phyloP scores from a whole-genome alignment of 2,113 vertebrate species.

The Chinchilla lanigera region DNA sequence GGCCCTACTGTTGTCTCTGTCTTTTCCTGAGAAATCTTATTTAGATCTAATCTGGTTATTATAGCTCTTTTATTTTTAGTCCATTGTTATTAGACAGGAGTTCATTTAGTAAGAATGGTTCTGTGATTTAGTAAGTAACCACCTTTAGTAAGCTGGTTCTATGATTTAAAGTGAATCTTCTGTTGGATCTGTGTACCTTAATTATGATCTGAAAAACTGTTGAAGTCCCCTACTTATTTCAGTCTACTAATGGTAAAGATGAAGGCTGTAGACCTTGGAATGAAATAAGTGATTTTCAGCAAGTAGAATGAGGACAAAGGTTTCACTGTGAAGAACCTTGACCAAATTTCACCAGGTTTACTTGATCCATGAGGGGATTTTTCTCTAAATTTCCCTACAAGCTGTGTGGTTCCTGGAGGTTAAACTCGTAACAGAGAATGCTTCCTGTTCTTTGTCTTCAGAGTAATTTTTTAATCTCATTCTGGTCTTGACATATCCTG shows the following conservation, averaged over 20 bases:
- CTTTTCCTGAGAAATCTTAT: background rate
- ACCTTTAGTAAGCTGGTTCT: no score
- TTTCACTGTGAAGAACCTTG: background rate
- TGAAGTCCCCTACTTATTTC: rapidly evolving
- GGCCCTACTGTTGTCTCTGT: background rate
- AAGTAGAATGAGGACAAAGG: background rate
- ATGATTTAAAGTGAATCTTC: background rate
- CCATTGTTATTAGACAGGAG: background rate
- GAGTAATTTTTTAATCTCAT: background rate
- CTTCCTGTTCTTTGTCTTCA: rapidly evolving
- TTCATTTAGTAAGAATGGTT: rapidly evolving
- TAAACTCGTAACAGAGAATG: background rate
- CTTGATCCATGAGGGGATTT: background rate
- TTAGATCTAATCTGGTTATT: background rate
- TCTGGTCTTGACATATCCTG: no score
- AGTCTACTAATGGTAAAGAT: background rate
- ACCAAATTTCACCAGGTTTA: background rate
- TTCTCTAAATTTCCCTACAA: background rate
- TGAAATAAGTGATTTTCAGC: background rate
- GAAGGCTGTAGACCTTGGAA: rapidly evolving
- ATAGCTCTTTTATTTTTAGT: rapidly evolving
- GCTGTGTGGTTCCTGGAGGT: background rate
- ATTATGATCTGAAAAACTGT: background rate
- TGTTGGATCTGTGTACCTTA: background rate
- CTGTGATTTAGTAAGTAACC: no score